Conservation (phyloP, 2,888 invertebrate species). For the Stenolophus ochropezus region DNA sequence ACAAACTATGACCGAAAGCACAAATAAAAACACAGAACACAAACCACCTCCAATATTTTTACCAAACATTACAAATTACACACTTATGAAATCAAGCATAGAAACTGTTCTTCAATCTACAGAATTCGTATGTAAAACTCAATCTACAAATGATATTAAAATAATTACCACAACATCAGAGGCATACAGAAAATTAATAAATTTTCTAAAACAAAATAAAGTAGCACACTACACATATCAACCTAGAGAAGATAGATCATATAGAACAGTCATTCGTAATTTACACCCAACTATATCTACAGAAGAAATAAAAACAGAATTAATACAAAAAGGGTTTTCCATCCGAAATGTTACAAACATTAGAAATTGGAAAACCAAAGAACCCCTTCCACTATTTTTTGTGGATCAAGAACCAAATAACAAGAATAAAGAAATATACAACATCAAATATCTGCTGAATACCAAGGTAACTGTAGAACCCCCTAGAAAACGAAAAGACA, state of each 20-base stretch:
- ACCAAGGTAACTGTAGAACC: too few relatives aligned
- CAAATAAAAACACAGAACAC: neutral
- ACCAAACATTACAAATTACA: neutral
- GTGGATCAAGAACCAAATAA: neutral
- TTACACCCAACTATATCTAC: neutral
- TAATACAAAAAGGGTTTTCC: too few relatives aligned
- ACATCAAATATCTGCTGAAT: too few relatives aligned
- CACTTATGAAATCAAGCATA: neutral
- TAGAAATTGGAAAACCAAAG: neutral
- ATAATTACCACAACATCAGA: neutral
- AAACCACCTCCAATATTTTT: neutral
- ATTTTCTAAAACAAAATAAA: too few relatives aligned
- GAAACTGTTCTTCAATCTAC: neutral
- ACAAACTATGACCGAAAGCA: neutral
- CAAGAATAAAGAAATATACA: neutral
- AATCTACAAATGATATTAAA: neutral
- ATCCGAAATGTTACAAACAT: conserved; percentile 1
- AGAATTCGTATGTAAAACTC: neutral
- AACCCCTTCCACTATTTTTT: neutral
- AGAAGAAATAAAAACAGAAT: neutral
- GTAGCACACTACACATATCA: too few relatives aligned
- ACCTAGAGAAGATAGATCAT: neutral
- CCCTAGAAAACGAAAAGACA: neutral
- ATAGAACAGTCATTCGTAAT: neutral
- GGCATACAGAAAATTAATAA: too few relatives aligned